These are phyloP conservation scores for Metellina segmentata DNA, from an alignment of 2,888 invertebrate genomes.

Conservation along the genomic window DNA sequence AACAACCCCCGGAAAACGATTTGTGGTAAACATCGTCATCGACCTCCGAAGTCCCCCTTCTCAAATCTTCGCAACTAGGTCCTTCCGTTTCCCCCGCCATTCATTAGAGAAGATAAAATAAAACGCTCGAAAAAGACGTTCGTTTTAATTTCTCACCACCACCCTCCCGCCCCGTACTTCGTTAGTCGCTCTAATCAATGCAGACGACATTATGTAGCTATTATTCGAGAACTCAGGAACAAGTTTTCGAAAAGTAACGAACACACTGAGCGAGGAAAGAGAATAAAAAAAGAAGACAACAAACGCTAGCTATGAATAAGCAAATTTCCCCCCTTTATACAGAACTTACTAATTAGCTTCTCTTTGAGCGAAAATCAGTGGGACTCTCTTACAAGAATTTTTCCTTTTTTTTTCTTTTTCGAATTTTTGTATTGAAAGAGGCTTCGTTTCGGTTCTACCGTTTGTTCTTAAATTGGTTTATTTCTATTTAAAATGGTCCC, in stretches of 20 bases:
- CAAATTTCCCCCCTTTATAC: constrained; percentile 13
- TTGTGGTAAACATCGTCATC: too few relatives aligned
- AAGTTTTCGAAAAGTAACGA: constrained; percentile 20
- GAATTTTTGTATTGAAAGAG: constrained; percentile 6
- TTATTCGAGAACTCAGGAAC: constrained; percentile 35
- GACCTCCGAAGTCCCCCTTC: too few relatives aligned
- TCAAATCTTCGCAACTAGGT: too few relatives aligned
- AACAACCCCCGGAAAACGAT: too few relatives aligned
- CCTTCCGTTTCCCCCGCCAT: neutral
- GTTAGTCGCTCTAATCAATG: constrained; percentile 26
- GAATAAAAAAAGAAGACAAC: constrained; percentile 7
- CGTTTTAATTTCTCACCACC: neutral
- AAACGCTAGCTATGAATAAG: constrained; percentile 21
- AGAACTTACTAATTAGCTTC: constrained; percentile 65
- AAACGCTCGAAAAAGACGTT: neutral
- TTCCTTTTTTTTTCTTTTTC: neutral
- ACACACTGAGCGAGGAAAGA: neutral
- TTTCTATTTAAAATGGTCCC: constrained; percentile 70
- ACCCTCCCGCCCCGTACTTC: neutral
- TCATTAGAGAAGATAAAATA: neutral
- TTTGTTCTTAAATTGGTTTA: constrained; percentile 75
- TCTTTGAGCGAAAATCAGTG: constrained; percentile 52
- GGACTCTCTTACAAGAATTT: neutral
- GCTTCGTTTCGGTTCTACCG: constrained; percentile 31
- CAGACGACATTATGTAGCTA: constrained; percentile 18